Evolutionary conservation across 2,888 invertebrate genomes (phyloP).

Genomic region (Apamea anceps): DNA sequence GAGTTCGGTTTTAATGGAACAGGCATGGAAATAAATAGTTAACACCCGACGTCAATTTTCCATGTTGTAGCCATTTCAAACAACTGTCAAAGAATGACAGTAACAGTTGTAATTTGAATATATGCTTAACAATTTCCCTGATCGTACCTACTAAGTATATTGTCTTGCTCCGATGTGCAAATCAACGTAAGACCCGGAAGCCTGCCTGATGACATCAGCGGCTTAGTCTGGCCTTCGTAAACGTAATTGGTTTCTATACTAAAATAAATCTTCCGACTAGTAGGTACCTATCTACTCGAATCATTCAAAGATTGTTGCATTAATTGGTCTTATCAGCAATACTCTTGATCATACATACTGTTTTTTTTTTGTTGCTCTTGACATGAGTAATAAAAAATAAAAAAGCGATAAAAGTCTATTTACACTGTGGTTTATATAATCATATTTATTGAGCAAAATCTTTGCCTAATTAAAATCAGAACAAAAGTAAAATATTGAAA

Average conservation of each 20-base stretch:
- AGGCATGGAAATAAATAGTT: not conserved
- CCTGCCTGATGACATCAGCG: not conserved
- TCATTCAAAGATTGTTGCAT: not conserved
- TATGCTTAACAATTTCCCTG: too few relatives aligned
- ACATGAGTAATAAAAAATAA: too few relatives aligned
- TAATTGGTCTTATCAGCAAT: not conserved
- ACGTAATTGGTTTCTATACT: not conserved
- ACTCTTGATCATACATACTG: not conserved
- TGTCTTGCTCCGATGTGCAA: not conserved
- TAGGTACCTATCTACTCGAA: not conserved
- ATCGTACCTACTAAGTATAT: too few relatives aligned
- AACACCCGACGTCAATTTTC: not conserved
- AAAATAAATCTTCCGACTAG: not conserved
- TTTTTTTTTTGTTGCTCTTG: not conserved
- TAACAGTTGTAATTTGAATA: not conserved
- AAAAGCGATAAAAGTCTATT: too few relatives aligned
- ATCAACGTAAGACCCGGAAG: slow-evolving; percentile 1
- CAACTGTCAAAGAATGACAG: not conserved
- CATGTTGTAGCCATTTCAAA: not conserved
- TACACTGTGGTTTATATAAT: not conserved
- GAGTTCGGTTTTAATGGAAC: not conserved
- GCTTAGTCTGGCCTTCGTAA: slow-evolving; percentile 15
- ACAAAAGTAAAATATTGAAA: not conserved
- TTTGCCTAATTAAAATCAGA: not conserved
- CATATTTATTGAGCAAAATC: not conserved